These are phyloP conservation scores for Paracanthobrama guichenoti DNA, from an alignment of 2,113 vertebrate species.

Conservation along the genomic window DNA sequence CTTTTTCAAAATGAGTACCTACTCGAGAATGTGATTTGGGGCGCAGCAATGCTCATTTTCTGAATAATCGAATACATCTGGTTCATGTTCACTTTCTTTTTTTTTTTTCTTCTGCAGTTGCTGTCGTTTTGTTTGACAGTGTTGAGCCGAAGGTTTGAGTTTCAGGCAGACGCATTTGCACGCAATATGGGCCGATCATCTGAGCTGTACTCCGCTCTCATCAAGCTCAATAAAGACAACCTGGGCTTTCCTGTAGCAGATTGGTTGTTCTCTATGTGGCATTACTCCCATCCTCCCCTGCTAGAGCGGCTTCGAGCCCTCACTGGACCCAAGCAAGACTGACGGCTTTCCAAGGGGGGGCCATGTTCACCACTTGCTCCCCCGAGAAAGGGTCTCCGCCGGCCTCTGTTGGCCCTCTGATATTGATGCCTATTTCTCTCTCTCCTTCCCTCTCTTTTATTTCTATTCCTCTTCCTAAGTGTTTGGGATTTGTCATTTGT, in stretches of 20 bases:
- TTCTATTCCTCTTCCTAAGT: neutral
- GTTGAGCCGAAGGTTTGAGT: conserved; percentile 94
- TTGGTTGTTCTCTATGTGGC: conserved; percentile 99
- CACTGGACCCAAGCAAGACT: conserved; percentile 88
- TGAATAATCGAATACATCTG: neutral
- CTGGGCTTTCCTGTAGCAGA: conserved; percentile 97
- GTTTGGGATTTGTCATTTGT: conserved; percentile 55
- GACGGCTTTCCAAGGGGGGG: conserved; percentile 72
- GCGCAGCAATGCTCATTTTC: neutral
- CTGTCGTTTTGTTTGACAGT: conserved; percentile 96
- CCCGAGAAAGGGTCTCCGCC: conserved; percentile 62
- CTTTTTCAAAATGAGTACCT: no score
- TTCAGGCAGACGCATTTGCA: conserved; percentile 97
- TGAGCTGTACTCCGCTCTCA: conserved; percentile 94
- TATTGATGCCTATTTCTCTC: conserved; percentile 47
- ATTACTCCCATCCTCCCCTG: conserved; percentile 97
- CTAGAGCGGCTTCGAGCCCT: conserved; percentile 94
- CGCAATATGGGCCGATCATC: conserved; percentile 88
- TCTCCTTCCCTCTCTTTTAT: conserved; percentile 35
- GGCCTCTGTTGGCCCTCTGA: conserved; percentile 69
- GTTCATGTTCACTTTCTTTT: neutral
- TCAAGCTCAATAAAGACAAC: conserved; percentile 99
- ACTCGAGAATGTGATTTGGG: no score
- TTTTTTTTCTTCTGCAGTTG: conserved; percentile 74
- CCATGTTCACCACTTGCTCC: conserved; percentile 54